Percentiles rank a stretch among this genome's conserved stretches.
These are phyloP conservation scores for Agrotis segetum DNA, from an alignment of 2,888 invertebrate species.

Conservation along the genomic window DNA sequence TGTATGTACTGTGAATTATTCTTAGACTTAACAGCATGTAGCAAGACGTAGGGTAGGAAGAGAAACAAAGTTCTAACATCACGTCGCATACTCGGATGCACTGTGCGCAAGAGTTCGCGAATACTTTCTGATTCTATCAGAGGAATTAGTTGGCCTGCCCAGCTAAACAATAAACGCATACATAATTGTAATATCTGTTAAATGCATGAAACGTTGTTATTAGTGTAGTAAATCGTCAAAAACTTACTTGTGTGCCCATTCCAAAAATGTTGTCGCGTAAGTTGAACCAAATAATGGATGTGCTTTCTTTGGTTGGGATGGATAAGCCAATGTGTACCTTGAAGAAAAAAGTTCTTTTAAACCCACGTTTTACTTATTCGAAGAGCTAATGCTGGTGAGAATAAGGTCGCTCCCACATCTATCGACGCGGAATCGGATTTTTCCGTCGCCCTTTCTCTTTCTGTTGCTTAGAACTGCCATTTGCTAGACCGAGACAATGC, in stretches of 20 bases:
- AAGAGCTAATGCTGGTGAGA: not conserved
- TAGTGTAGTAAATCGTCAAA: not conserved
- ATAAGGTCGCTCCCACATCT: too few relatives aligned
- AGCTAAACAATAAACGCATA: conserved; percentile 82
- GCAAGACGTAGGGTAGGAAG: conserved; percentile 94
- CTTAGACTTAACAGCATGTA: conserved; percentile 92
- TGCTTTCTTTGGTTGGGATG: conserved; percentile 84
- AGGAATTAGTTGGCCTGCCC: conserved; percentile 93
- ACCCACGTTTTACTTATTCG: not conserved
- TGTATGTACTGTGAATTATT: conserved; percentile 83
- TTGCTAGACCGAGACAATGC: too few relatives aligned
- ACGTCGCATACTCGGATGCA: conserved; percentile 94
- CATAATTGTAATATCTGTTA: too few relatives aligned
- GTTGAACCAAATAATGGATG: conserved; percentile 93
- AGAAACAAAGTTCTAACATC: conserved; percentile 93
- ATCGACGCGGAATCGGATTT: too few relatives aligned
- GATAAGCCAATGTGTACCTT: conserved; percentile 87
- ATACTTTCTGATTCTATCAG: conserved; percentile 91
- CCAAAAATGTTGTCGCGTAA: conserved; percentile 92
- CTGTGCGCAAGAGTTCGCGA: conserved; percentile 92
- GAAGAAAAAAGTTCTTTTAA: not conserved
- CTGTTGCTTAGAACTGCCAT: too few relatives aligned
- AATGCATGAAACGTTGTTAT: too few relatives aligned
- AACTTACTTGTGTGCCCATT: conserved; percentile 93
- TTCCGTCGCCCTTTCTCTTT: too few relatives aligned